Evolutionary conservation across 2,797 vertebrate species (phyloP).

Genomic region (Neostethus bicornis): DNA sequence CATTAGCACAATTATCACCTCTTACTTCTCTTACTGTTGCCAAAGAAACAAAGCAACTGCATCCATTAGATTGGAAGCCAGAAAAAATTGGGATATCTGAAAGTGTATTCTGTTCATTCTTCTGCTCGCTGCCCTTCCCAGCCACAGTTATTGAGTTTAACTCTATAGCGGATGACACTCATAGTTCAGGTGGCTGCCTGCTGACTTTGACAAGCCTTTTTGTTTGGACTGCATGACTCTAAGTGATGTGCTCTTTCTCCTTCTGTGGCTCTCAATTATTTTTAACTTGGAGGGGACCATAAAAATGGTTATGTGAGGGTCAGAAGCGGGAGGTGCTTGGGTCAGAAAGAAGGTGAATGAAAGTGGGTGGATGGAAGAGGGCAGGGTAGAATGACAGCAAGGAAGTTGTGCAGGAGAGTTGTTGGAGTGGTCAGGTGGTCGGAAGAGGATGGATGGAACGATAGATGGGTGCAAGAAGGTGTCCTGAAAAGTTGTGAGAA

Average conservation of each 20-base stretch:
- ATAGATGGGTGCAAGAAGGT: too few relatives aligned
- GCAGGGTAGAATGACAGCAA: too few relatives aligned
- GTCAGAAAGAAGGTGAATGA: too few relatives aligned
- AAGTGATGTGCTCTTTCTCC: constrained; percentile 14
- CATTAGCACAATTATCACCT: constrained; percentile 45
- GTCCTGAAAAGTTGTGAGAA: too few relatives aligned
- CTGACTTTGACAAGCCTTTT: constrained; percentile 28
- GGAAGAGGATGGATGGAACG: too few relatives aligned
- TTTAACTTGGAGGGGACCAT: constrained; percentile 53
- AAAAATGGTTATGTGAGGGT: too few relatives aligned
- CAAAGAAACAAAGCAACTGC: constrained; percentile 67
- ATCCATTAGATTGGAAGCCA: constrained; percentile 9
- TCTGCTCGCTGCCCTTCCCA: constrained; percentile 13
- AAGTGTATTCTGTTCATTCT: constrained; percentile 37
- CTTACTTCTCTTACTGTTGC: constrained; percentile 52
- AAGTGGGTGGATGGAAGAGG: too few relatives aligned
- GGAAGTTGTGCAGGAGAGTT: too few relatives aligned
- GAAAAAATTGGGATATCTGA: constrained; percentile 25
- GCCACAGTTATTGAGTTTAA: constrained; percentile 7
- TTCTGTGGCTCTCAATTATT: constrained; percentile 37
- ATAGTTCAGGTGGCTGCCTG: constrained; percentile 28
- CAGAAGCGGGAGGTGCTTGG: too few relatives aligned
- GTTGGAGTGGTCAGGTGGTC: too few relatives aligned
- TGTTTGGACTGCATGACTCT: constrained; percentile 22
- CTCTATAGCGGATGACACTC: constrained; percentile 18